phyloP scores from a whole-genome alignment of 2,113 vertebrate species.

The Pachypanchax playfairii region DNA sequence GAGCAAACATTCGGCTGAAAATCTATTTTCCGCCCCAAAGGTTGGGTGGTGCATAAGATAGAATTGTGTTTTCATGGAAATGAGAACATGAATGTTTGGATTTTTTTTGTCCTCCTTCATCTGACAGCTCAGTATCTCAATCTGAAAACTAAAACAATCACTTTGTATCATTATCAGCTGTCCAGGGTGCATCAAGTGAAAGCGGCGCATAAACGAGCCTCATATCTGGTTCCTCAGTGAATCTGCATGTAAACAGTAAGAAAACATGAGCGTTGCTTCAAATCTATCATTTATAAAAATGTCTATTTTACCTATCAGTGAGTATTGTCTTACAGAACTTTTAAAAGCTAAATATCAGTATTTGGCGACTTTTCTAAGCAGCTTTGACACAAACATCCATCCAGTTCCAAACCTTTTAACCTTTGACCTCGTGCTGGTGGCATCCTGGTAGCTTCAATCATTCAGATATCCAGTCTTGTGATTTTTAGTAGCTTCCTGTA shows the following conservation, averaged over 20 bases:
- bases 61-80: slow-evolving; percentile 45
- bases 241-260: slow-evolving; percentile 63
- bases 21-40: slow-evolving; percentile 36
- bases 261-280: slow-evolving; percentile 45
- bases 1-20: slow-evolving; percentile 37
- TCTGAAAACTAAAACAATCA: slow-evolving; percentile 29
- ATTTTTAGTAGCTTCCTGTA: slow-evolving; percentile 76
- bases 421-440: slow-evolving; percentile 67
- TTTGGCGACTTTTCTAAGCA: slow-evolving; percentile 60
- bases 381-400: slow-evolving; percentile 51
- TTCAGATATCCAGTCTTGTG: slow-evolving; percentile 70
- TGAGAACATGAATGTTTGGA: slow-evolving; percentile 36
- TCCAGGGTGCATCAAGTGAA: slow-evolving; percentile 46
- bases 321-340: slow-evolving; percentile 50
- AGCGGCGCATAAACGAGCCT: slow-evolving; percentile 35
- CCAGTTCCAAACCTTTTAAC: slow-evolving; percentile 44
- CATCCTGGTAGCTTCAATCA: slow-evolving; percentile 62
- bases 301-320: slow-evolving; percentile 66
- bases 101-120: slow-evolving; percentile 7
- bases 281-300: slow-evolving; percentile 66
- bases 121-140: slow-evolving; percentile 32
- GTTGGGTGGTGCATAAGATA: slow-evolving; percentile 42
- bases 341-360: slow-evolving; percentile 49
- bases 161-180: slow-evolving; percentile 27
- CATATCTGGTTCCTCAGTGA: slow-evolving; percentile 31